Evolutionary conservation across 1,140 invertebrate species (phyloP), one percentile per base, ranked within the genome.

Genomic region (Gryon sp.): DNA sequence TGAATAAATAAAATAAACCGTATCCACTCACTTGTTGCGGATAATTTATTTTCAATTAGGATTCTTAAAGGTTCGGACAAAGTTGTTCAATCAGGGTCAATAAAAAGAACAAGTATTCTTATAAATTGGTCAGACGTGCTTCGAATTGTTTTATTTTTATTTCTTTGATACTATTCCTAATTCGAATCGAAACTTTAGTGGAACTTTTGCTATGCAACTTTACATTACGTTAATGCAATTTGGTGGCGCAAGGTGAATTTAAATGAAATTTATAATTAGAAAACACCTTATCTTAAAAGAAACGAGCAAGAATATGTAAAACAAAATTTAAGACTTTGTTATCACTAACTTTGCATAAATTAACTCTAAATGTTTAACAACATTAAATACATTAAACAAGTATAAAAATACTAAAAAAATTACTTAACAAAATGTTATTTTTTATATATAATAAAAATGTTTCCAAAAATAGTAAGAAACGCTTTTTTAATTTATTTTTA

Each of bases 221-320:
- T 41, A 43, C 40, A 30, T 43, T 65, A 81, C 72, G 80, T 79
- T 85, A 84, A 86, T 86, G 78, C 81, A 78, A 80, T 84, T 80
- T 83, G 57, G 46, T 19, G 55, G 76, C 66, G 43, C 69, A 66
- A 63, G 50, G 68, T 68, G 82, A 83, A 86, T 85, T 84, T 84
- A 85, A 85, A 86, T 83, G 84, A 85, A 82, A 84, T 83, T 86
- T 85, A 81, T 85, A 85, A 86, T 85, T 86, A 83, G 72, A 43
- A 80, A 80, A 77, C 70, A 40, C 24, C 8, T 36, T 40, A n/a
- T n/a, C 8, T 43, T 12, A 34, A 40, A 46, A 16, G 12, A n/a
- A 45, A 70, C 52, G 36, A 43, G 28, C 30, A 36, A 8, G 41
- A 2, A 11, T 2, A n/a, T 32, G 16, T 9, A 55, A 28, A 14